Evolutionary conservation across 1,140 invertebrate species (phyloP).

Genomic region (Drosophila elegans): DNA sequence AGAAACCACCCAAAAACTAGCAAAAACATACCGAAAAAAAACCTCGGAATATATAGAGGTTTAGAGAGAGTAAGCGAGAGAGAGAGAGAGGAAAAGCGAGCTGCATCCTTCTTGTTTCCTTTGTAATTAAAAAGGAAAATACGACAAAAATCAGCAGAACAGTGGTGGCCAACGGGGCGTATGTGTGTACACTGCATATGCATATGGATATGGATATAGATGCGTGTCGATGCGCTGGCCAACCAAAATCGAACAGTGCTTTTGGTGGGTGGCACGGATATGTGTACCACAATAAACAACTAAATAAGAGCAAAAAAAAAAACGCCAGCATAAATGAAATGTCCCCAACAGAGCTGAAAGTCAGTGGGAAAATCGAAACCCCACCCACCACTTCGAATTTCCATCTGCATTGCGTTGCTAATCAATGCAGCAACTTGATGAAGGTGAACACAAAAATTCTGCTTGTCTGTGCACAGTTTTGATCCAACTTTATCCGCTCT

Average conservation of each 20-base stretch:
- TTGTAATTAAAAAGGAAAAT: slow-evolving; percentile 74
- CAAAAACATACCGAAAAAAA: not conserved
- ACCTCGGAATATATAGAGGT: not conserved
- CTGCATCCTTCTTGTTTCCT: slow-evolving; percentile 39
- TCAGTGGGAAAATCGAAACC: slow-evolving; percentile 1
- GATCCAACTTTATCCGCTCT: slow-evolving; percentile 3
- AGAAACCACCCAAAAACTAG: slow-evolving; percentile 33
- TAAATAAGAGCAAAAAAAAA: slow-evolving; percentile 28
- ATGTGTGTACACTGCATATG: slow-evolving; percentile 31
- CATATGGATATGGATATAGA: slow-evolving; percentile 31
- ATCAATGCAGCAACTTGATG: slow-evolving; percentile 49
- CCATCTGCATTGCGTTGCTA: slow-evolving; percentile 60
- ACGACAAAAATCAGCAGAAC: slow-evolving; percentile 24
- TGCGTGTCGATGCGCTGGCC: slow-evolving; percentile 60
- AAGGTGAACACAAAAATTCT: slow-evolving; percentile 2
- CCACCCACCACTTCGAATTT: not conserved
- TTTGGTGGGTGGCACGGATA: not conserved
- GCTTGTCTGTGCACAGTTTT: not conserved
- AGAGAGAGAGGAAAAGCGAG: slow-evolving; percentile 1
- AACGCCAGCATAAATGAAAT: slow-evolving; percentile 68
- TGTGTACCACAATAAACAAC: slow-evolving; percentile 71
- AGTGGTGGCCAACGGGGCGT: slow-evolving; percentile 2
- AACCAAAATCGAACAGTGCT: slow-evolving; percentile 76
- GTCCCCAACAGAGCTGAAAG: slow-evolving; percentile 19
- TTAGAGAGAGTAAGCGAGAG: not conserved